A percentile compares a stretch with the other conserved stretches of the same genome.
Conservation (phyloP, 2,113 vertebrate genomes). For the Callaeas wilsoni region DNA sequence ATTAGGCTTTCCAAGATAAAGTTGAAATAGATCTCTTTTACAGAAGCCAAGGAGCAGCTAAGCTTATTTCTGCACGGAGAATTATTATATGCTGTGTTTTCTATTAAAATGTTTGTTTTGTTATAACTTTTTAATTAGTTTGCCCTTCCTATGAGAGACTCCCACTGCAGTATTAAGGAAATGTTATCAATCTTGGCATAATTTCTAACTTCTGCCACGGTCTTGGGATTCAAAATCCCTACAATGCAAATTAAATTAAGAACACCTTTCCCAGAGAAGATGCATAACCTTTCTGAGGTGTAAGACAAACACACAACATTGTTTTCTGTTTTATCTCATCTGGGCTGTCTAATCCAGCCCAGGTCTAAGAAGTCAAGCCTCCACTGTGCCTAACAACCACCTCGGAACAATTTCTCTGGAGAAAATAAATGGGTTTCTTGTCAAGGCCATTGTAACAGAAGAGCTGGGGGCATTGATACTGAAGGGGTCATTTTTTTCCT, state of each 20-base stretch:
- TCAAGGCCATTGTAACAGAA: conserved; percentile 39
- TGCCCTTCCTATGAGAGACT: background rate
- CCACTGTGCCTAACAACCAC: background rate
- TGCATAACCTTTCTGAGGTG: background rate
- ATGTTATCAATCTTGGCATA: background rate
- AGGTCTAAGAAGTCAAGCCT: background rate
- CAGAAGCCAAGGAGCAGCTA: background rate
- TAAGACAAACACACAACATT: background rate
- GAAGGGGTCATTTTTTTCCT: conserved; percentile 52
- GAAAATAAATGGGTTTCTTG: conserved; percentile 44
- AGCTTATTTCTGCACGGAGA: background rate
- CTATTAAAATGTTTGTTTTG: conserved; percentile 4
- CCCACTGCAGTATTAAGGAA: background rate
- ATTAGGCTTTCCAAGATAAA: background rate
- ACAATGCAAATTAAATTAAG: conserved; percentile 17
- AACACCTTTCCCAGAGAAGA: background rate
- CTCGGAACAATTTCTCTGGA: background rate
- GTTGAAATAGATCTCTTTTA: background rate
- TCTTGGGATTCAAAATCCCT: conserved; percentile 19
- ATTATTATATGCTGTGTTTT: background rate
- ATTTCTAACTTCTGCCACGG: background rate
- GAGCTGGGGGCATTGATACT: conserved; percentile 42
- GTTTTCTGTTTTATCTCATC: background rate
- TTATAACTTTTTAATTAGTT: conserved; percentile 35
- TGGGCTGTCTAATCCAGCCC: background rate